Evolutionary conservation across 2,888 invertebrate genomes (phyloP).

Genomic region (Pristionchus entomophagus): DNA sequence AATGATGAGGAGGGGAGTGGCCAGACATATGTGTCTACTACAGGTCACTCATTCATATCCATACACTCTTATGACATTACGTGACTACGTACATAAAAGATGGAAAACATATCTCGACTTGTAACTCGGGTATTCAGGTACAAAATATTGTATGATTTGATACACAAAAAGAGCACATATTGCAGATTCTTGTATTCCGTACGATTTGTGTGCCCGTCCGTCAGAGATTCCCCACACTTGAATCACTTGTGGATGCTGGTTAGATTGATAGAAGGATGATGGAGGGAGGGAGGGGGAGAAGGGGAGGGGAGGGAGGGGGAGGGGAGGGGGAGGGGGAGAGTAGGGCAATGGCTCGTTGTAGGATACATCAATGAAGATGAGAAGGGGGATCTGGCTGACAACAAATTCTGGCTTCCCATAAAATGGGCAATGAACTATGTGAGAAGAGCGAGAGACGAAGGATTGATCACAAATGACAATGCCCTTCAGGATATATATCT

Average conservation of each 20-base stretch:
- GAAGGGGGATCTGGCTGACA: conserved; percentile 29
- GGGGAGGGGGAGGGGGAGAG: too few relatives aligned
- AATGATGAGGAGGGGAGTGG: conserved; percentile 39
- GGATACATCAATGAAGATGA: conserved; percentile 29
- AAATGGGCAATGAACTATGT: conserved; percentile 42
- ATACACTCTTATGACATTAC: too few relatives aligned
- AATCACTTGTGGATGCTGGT: conserved; percentile 10
- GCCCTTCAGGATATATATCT: conserved; percentile 38
- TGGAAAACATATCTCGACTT: background rate
- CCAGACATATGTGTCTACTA: conserved; percentile 40
- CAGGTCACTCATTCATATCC: too few relatives aligned
- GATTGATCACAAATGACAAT: conserved; percentile 36
- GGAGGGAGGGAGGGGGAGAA: too few relatives aligned
- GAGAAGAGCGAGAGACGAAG: conserved; percentile 42
- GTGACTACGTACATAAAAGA: background rate
- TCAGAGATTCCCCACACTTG: conserved; percentile 43
- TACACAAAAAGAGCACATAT: too few relatives aligned
- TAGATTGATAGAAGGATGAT: background rate
- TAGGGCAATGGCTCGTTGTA: background rate
- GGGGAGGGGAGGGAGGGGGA: too few relatives aligned
- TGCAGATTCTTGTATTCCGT: conserved; percentile 41
- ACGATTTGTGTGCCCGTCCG: conserved; percentile 30
- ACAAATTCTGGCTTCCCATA: conserved; percentile 43
- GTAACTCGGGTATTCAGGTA: too few relatives aligned
- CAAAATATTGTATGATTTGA: too few relatives aligned